Base-by-base conservation (phyloP, 2,113 vertebrate genomes). In the Sphyrna mokarran region DNA sequence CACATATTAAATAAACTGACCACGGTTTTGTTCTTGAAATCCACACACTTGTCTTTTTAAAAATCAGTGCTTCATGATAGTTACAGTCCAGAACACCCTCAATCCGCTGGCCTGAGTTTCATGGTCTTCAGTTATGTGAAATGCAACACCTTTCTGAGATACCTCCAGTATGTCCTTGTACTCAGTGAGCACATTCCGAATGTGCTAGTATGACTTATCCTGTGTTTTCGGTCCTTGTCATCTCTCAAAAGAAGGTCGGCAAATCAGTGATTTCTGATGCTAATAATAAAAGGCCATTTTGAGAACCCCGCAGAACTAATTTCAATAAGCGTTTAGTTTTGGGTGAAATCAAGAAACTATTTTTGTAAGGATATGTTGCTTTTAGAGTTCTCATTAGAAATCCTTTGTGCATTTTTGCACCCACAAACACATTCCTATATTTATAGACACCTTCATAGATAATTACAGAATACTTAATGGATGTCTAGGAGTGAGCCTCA, bases 41-140 rank as follows among this genome's bases (percentile, higher is more conserved):
- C 61, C 16, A 43, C 86, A 93, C 66, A 68, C 89, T 68, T 66
- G 89, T 93, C 89, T 93, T 93, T 66, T 93, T 93, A 93, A 91
- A 91, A 70, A 93, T 93, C 89, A 68, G 63, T 93, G 89, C 89
- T 93, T 66, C 61, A 66, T 66, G 9, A 93, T 93, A n/a, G 8
- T 93, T 93, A 68, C n/a, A 63, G 89, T 93, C 66, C 89, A 93
- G n/a, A 93, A 61, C 89, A 93, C n/a, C 33, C 61, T 9, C 6
- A 37, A 58, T 93, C 66, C 13, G 20, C 89, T 93, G 61, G 89
- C 37, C 61, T 33, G 63, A 68, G 61, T 68, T 22, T 93, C 1
- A 93, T 54, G n/a, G 37, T 80, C 13, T 80, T 9, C 16, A 58
- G 26, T 68, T 93, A 68, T 66, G 61, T 8, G 0, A 66, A n/a